A percentile compares a stretch with the other conserved stretches of the same genome.
phyloP scores from a whole-genome alignment of 2,113 vertebrate species.

The Eptatretus burgeri region DNA sequence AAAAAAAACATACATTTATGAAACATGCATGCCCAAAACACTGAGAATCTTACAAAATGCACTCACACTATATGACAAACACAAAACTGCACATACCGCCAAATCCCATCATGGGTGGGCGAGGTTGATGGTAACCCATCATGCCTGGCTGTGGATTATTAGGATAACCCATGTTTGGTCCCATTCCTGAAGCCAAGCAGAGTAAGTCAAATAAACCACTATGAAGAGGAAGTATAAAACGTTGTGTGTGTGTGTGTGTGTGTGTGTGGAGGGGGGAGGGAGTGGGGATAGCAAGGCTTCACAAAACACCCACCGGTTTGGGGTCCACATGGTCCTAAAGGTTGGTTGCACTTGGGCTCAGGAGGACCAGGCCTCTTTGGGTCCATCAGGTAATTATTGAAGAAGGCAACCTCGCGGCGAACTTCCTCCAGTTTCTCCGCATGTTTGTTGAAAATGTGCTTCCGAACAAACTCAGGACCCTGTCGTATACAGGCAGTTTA shows the following conservation, averaged over 20 bases:
- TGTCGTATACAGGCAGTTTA: constrained; percentile 11
- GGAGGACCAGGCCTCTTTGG: constrained; percentile 47
- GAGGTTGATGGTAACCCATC: constrained; percentile 47
- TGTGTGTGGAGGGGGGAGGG: background rate
- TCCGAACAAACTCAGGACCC: constrained; percentile 68
- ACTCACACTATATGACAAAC: background rate
- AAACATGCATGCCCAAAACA: background rate
- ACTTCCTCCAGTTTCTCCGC: constrained; percentile 67
- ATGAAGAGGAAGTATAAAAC: background rate
- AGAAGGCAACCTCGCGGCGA: constrained; percentile 55
- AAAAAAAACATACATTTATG: background rate
- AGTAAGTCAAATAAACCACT: background rate
- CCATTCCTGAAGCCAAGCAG: background rate
- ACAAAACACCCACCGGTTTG: background rate
- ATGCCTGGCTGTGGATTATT: constrained; percentile 25
- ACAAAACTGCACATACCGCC: constrained; percentile 20
- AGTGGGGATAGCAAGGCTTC: background rate
- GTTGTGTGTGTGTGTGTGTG: background rate
- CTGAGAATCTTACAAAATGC: background rate
- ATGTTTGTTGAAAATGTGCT: constrained; percentile 71
- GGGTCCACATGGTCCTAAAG: constrained; percentile 19
- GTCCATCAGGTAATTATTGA: constrained; percentile 64
- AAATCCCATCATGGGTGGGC: constrained; percentile 48
- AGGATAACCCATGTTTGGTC: constrained; percentile 2
- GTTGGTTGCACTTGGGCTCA: constrained; percentile 45